These are phyloP conservation scores for Melitaea cinxia DNA, from an alignment of 1,140 invertebrate genomes.

Conservation along the genomic window DNA sequence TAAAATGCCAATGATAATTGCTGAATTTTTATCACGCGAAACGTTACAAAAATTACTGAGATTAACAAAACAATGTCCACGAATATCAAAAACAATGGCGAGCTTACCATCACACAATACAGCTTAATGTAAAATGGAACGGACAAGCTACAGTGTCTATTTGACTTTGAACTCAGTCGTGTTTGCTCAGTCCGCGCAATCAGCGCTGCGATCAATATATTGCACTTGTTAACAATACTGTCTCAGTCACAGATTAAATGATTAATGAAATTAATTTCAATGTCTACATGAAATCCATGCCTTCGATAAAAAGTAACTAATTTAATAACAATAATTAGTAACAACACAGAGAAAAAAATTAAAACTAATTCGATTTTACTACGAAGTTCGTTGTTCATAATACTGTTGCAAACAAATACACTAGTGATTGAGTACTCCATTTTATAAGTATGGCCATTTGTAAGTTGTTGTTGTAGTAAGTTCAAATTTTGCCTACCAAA, in stretches of 20 bases:
- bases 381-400: background rate
- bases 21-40: too few relatives aligned
- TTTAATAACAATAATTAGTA: too few relatives aligned
- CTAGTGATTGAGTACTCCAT: background rate
- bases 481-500: conserved; percentile 6
- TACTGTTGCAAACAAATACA: background rate
- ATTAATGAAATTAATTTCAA: background rate
- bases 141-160: conserved; percentile 32
- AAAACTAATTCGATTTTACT: too few relatives aligned
- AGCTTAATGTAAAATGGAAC: conserved; percentile 25
- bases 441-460: conserved; percentile 4
- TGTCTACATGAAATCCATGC: too few relatives aligned
- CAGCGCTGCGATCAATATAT: conserved; percentile 38
- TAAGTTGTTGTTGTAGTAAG: background rate
- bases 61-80: background rate
- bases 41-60: too few relatives aligned
- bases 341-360: too few relatives aligned
- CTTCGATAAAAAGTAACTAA: too few relatives aligned
- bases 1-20: too few relatives aligned
- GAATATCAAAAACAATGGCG: background rate
- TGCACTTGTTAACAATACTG: background rate
- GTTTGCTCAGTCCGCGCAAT: conserved; percentile 57
- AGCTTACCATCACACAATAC: conserved; percentile 18
- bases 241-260: background rate
- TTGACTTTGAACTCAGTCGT: conserved; percentile 50